Conservation (phyloP, 2,797 vertebrate species). For the Gymnocypris eckloni region DNA sequence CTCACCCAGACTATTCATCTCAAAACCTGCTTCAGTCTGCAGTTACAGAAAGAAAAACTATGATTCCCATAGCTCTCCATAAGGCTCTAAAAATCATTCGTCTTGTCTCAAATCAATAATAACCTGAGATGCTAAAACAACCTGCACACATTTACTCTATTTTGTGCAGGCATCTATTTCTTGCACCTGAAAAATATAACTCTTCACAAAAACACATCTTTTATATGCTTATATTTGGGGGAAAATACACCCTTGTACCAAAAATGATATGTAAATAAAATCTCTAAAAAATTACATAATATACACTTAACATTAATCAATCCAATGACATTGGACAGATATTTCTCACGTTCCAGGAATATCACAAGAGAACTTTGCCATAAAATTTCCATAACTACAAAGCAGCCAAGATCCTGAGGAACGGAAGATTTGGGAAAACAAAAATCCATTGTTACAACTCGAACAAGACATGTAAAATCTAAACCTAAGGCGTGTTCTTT, state of each 20-base stretch:
- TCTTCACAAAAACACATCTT: background rate
- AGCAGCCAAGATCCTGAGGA: conserved; percentile 28
- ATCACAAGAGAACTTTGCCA: conserved; percentile 27
- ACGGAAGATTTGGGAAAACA: conserved; percentile 36
- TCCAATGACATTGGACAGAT: background rate
- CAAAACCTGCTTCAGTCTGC: background rate
- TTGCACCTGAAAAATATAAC: background rate
- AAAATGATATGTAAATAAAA: background rate
- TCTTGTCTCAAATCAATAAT: background rate
- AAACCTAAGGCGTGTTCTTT: conserved; percentile 50
- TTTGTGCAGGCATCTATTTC: background rate
- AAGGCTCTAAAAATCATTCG: background rate
- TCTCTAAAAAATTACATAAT: background rate
- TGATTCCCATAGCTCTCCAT: background rate
- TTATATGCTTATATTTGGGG: background rate
- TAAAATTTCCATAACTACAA: conserved; percentile 46
- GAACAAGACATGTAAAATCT: conserved; percentile 39
- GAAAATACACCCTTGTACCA: background rate
- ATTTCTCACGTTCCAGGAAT: conserved; percentile 27
- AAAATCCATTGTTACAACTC: conserved; percentile 35
- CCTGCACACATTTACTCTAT: background rate
- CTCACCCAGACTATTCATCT: background rate
- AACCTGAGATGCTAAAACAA: background rate
- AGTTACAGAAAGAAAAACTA: background rate
- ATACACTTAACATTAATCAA: background rate